Evolutionary conservation across 1,140 invertebrate species (phyloP).

Genomic region (Drosophila grimshawi): DNA sequence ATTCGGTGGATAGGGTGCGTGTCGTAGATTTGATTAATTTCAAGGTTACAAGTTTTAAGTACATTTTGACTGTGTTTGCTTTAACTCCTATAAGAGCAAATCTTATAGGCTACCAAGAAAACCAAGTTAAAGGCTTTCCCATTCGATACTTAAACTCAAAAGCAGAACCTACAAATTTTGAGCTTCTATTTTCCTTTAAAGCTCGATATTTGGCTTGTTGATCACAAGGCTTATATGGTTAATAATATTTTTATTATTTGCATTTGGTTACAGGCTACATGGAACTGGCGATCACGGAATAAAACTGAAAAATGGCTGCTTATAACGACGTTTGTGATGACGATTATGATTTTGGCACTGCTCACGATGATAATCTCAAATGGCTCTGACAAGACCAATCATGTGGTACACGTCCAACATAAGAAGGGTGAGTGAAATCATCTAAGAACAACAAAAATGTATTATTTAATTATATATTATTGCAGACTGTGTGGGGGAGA

Average conservation of each 20-base stretch:
- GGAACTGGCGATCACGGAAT: slow-evolving; percentile 86
- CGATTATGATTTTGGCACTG: slow-evolving; percentile 78
- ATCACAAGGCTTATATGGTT: too few relatives aligned
- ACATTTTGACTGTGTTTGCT: slow-evolving; percentile 1
- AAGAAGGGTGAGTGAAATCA: slow-evolving; percentile 49
- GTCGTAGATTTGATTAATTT: slow-evolving; percentile 42
- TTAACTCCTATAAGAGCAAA: neutral
- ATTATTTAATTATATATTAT: neutral
- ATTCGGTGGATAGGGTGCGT: neutral
- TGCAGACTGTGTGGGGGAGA: slow-evolving; percentile 51
- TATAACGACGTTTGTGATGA: slow-evolving; percentile 77
- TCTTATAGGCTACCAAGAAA: neutral
- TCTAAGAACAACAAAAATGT: neutral
- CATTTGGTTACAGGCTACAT: slow-evolving; percentile 60
- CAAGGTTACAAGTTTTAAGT: slow-evolving; percentile 57
- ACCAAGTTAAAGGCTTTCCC: too few relatives aligned
- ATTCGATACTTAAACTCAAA: too few relatives aligned
- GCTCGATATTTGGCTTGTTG: too few relatives aligned
- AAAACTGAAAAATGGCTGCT: slow-evolving; percentile 86
- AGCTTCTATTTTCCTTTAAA: too few relatives aligned
- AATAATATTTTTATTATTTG: neutral
- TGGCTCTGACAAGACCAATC: slow-evolving; percentile 63
- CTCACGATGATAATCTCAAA: slow-evolving; percentile 81
- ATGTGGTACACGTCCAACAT: slow-evolving; percentile 74
- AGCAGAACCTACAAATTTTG: too few relatives aligned